Evolutionary conservation across 2,888 invertebrate genomes (phyloP).

Genomic region (Cylloceria caligata): DNA sequence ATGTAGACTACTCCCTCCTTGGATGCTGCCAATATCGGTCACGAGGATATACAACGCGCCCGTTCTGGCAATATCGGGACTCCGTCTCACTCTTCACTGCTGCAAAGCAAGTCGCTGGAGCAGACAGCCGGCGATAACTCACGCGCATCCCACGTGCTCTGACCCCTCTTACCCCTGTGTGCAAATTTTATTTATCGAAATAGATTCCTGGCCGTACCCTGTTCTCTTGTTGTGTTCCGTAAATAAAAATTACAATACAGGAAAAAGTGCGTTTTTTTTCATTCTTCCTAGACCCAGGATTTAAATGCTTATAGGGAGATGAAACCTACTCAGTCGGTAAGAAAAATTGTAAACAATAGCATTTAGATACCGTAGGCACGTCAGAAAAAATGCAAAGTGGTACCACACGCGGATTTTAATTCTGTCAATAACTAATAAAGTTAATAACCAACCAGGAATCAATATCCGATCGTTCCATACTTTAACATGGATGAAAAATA

Average conservation of each 20-base stretch:
- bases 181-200: slow-evolving; percentile 66
- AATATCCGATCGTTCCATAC: too few species aligned
- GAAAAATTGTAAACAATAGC: too few species aligned
- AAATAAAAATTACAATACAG: background rate
- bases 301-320: background rate
- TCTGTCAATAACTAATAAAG: too few species aligned
- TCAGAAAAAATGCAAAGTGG: too few species aligned
- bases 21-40: slow-evolving; percentile 57
- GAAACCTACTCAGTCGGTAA: too few species aligned
- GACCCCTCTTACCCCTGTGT: slow-evolving; percentile 39
- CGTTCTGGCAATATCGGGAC: slow-evolving; percentile 70
- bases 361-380: too few species aligned
- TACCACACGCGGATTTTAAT: too few species aligned
- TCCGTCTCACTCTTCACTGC: slow-evolving; percentile 47
- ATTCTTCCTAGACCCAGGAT: background rate
- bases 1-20: slow-evolving; percentile 14
- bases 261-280: background rate
- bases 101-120: slow-evolving; percentile 71
- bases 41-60: slow-evolving; percentile 54
- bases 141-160: slow-evolving; percentile 68
- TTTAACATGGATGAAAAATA: too few species aligned
- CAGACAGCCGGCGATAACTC: slow-evolving; percentile 79
- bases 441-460: too few species aligned
- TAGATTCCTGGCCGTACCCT: slow-evolving; percentile 30
- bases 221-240: too few species aligned